Conservation (phyloP, 1,140 invertebrate species). For the Diploscapter pachys region DNA sequence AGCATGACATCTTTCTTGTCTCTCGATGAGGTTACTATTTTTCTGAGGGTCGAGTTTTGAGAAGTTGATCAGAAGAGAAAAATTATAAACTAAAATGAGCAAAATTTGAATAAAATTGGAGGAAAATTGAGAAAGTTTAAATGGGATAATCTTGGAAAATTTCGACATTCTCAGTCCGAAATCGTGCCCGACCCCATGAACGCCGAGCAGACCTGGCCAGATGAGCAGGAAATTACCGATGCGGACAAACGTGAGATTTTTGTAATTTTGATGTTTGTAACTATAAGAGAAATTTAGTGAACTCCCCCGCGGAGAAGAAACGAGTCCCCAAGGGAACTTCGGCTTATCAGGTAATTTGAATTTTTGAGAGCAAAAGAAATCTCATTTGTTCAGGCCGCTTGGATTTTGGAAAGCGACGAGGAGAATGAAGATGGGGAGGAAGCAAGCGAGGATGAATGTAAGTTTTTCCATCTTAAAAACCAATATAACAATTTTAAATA, state of each 20-base stretch:
- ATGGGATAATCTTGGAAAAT: too few species aligned
- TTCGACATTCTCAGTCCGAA: constrained; percentile 4
- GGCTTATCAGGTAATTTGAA: constrained; percentile 75
- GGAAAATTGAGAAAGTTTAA: too few species aligned
- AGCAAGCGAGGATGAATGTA: constrained; percentile 12
- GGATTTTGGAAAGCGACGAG: constrained; percentile 77
- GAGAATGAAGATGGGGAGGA: constrained; percentile 58
- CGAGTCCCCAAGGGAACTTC: constrained; percentile 88
- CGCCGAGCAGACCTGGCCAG: constrained; percentile 74
- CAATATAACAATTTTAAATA: too few species aligned
- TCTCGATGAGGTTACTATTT: too few species aligned
- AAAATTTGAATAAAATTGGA: too few species aligned
- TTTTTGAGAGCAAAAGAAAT: too few species aligned
- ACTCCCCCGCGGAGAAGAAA: constrained; percentile 69
- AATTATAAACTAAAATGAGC: too few species aligned
- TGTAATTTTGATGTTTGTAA: neutral
- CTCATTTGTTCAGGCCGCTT: constrained; percentile 68
- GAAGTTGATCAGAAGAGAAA: too few species aligned
- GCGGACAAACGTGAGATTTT: constrained; percentile 65
- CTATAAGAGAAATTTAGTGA: constrained; percentile 21
- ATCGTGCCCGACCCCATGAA: constrained; percentile 82
- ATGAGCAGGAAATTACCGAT: constrained; percentile 70
- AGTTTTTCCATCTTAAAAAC: too few species aligned
- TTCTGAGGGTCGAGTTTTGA: too few species aligned
- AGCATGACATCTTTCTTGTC: too few species aligned